Base-by-base conservation (phyloP, 92 coral and sea anemone species). In the Paramuricea clavata region DNA sequence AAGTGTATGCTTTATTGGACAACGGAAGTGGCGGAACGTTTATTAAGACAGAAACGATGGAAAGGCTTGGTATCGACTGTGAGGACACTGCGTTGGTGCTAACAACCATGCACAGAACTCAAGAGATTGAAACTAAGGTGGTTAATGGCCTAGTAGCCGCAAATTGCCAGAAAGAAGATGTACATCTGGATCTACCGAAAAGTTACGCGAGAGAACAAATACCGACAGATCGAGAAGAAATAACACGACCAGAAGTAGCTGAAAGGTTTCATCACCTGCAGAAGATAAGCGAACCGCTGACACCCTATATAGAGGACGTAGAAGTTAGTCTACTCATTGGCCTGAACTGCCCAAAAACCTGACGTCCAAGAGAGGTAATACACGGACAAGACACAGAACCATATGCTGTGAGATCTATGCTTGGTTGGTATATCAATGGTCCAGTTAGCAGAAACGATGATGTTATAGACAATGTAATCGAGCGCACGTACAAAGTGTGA, bases 11-110 rank as follows among this genome's bases (percentile, higher is more conserved):
- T n/a, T n/a, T 89, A 47, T 87, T 91, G 16, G 93, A 91, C 76
- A 91, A 91, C 56, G 93, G 69, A 4, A 93, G 94, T 79, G 92
- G 91, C 9, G 93, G 89, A 77, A 92, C 95, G 11, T 92, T 92
- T 83, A 88, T 92, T 31, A 81, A 78, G 13, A 90, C 87, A 89
- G 81, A 88, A 31, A 62, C 88, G 69, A 25, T 82, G 21, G 30
- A 36, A 60, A n/a, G n/a, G 19, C 93, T 92, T 56, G 89, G 89
- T 39, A 25, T 85, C 54, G 83, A 85, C 35, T 92, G 95, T 50
- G 62, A 54, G 62, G 13, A 54, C 62, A 54, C 62, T 54, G 13
- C 62, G 62, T 54, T 8, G 25, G n/a, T n/a, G n/a, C n/a, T n/a
- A n/a, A n/a, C n/a, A n/a, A 57, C 65, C 6, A 57, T 57, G 65